Evolutionary conservation across 2,888 invertebrate species (phyloP).

Genomic region (Seladonia tumulorum): DNA sequence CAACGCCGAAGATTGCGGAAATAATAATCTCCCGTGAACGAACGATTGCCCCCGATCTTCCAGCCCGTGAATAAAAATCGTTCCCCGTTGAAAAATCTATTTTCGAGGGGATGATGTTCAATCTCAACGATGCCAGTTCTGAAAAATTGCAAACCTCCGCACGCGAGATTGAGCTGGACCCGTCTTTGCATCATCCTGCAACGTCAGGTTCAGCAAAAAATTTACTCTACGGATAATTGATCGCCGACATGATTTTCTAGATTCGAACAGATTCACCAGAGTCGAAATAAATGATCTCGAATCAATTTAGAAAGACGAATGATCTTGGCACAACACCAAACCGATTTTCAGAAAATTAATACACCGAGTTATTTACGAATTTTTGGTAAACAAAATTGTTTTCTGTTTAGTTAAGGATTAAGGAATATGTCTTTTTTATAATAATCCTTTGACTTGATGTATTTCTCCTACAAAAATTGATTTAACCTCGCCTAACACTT

Average conservation of each 20-base stretch:
- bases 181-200: neutral
- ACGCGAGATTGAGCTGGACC: neutral
- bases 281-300: neutral
- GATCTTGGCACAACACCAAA: too few relatives aligned
- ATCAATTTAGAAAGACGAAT: neutral
- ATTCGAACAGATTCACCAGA: too few relatives aligned
- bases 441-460: too few relatives aligned
- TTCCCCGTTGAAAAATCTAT: constrained; percentile 1
- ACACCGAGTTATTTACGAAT: too few relatives aligned
- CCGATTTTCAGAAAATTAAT: too few relatives aligned
- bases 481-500: too few relatives aligned
- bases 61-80: constrained; percentile 5
- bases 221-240: neutral
- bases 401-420: neutral
- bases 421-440: neutral
- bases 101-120: neutral
- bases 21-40: neutral
- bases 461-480: too few relatives aligned
- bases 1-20: constrained; percentile 20
- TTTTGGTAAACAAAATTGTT: neutral
- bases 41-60: neutral
- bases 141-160: neutral
- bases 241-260: neutral
- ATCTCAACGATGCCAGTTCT: neutral
- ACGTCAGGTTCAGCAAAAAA: neutral